Evolutionary conservation across 2,113 vertebrate species (phyloP), one percentile per base, ranked within the genome.

Genomic region (Sinocyclocheilus anshuiensis): DNA sequence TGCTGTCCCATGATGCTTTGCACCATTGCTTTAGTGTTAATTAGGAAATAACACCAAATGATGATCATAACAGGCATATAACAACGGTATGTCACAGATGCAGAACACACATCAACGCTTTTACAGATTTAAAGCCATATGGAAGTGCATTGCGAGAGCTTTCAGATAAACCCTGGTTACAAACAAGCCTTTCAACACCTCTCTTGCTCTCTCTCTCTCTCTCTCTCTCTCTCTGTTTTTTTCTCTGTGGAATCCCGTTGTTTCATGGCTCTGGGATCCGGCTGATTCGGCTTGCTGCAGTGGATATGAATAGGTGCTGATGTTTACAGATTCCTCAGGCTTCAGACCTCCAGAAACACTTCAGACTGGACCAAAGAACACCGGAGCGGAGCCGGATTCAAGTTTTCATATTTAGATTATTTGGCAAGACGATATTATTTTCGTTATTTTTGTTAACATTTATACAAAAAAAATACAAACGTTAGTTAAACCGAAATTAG

Each of bases 261-360:
- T 78, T 57, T 12, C 12, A 1, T 78, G 76, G 50, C 74, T 77
- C 74, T 50, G 45, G 45, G 74, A 77, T 57, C 76, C 16, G 8
- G 8, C 76, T 22, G 76, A 78, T 36, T 29, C 16, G 10, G 50
- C 22, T 50, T 18, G 8, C 76, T 12, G 50, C 50, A 13, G 50
- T 36, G 50, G 76, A 78, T 57, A 78, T 78, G 76, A 78, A 78
- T 78, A 78, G 76, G 76, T 78, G 76, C 50, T 78, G 76, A 78
- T 78, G 76, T 78, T 78, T 78, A 78, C 76, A 11, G 50, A 78
- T 78, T 78, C 3, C 29, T 33, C 29, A 33, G 29, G 2, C 29
- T 33, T 33, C 29, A 33, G 29, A 29, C 76, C 33, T 78, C 76
- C n/a, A 36, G 11, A 55, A 57, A 50, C 26, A 29, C 18, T 78